Conservation (phyloP, 2,888 invertebrate species). For the Nephrocerus scutellatus region DNA sequence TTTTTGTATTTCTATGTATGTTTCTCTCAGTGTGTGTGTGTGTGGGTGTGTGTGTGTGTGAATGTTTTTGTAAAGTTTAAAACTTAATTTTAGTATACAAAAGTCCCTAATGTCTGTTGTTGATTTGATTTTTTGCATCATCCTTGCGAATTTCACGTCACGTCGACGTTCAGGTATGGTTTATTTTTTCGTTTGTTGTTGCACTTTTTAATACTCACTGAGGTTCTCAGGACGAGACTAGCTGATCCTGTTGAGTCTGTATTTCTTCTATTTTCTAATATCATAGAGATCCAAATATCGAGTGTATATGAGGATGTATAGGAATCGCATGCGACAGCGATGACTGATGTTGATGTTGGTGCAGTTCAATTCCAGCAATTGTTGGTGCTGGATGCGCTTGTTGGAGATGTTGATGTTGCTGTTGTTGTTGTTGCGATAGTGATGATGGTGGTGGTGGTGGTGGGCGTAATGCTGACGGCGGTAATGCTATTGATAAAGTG, state of each 20-base stretch:
- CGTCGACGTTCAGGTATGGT: constrained; percentile 21
- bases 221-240: constrained; percentile 4
- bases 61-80: constrained; percentile 5
- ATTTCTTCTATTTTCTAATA: constrained; percentile 39
- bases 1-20: neutral
- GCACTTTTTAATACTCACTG: constrained; percentile 4
- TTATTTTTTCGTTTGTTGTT: constrained; percentile 19
- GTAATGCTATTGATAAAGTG: constrained; percentile 42
- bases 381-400: constrained; percentile 17
- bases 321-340: constrained; percentile 44
- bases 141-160: neutral
- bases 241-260: constrained; percentile 20
- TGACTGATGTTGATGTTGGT: constrained; percentile 34
- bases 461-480: constrained; percentile 34
- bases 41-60: neutral
- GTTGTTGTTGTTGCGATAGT: constrained; percentile 19
- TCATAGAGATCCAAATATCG: constrained; percentile 50
- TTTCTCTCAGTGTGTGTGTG: neutral
- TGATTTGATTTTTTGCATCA: constrained; percentile 10
- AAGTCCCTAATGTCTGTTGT: constrained; percentile 11
- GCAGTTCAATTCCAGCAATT: constrained; percentile 18
- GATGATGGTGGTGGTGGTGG: constrained; percentile 22
- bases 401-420: too few species aligned
- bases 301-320: constrained; percentile 47
- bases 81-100: constrained; percentile 9